phyloP scores from a whole-genome alignment of 1,140 invertebrate genomes.

The Solenopsis fugax region DNA sequence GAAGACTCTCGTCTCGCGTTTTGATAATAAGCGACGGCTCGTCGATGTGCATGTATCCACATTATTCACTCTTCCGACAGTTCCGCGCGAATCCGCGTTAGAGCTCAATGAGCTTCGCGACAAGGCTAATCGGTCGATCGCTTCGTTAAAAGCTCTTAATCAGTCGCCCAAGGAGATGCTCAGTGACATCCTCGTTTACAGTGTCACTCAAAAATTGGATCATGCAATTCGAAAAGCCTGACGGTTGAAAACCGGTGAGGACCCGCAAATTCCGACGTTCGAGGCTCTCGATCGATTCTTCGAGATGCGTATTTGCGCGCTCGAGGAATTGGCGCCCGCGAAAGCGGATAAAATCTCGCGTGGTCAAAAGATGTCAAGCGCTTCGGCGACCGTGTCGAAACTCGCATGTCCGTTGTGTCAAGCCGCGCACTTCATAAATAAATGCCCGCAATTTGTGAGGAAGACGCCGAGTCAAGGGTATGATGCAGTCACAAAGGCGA shows the following conservation, averaged over 20 bases:
- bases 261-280: no score
- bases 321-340: no score
- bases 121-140: not conserved
- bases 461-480: not conserved
- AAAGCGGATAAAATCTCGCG: no score
- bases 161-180: not conserved
- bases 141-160: not conserved
- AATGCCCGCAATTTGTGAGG: not conserved
- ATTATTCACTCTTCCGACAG: not conserved
- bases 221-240: not conserved
- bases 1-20: not conserved
- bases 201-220: not conserved
- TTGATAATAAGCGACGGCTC: not conserved
- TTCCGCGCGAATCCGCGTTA: no score
- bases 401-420: fast-evolving
- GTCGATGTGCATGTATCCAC: no score
- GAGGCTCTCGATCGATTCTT: no score
- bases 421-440: not conserved
- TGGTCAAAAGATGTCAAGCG: no score
- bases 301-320: no score
- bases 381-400: no score
- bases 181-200: not conserved
- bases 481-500: fast-evolving
- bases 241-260: no score
- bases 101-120: not conserved